Evolutionary conservation across 2,888 invertebrate species (phyloP).

Genomic region (Lampropteryx suffumata): DNA sequence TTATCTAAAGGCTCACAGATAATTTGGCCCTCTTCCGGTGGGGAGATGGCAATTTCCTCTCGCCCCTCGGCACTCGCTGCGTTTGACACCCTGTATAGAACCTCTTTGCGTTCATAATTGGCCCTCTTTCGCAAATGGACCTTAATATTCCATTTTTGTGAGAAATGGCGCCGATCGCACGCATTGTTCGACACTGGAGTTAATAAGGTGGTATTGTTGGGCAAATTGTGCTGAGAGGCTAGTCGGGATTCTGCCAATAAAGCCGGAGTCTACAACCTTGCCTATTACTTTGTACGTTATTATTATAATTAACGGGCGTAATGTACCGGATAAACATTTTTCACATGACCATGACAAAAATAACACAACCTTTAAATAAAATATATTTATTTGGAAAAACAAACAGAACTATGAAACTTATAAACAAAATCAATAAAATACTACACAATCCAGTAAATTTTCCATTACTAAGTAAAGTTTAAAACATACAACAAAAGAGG

Average conservation of each 20-base stretch:
- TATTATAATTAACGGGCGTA: too few species aligned
- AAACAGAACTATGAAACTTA: too few species aligned
- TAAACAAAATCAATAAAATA: too few species aligned
- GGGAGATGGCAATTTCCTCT: conserved; percentile 64
- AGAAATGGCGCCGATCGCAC: conserved; percentile 27
- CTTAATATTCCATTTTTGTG: conserved; percentile 39
- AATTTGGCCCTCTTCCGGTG: conserved; percentile 61
- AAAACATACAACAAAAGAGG: too few species aligned
- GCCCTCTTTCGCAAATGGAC: conserved; percentile 36
- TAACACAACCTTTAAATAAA: too few species aligned
- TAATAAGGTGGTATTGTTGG: conserved; percentile 28
- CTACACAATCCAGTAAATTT: too few species aligned
- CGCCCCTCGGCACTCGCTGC: conserved; percentile 41
- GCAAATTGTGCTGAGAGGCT: conserved; percentile 2
- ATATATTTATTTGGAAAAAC: too few species aligned
- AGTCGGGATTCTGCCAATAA: neutral
- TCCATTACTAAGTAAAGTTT: too few species aligned
- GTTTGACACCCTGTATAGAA: conserved; percentile 51
- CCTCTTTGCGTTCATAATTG: conserved; percentile 46
- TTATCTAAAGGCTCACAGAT: conserved; percentile 37
- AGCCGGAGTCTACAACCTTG: too few species aligned
- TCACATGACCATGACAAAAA: too few species aligned
- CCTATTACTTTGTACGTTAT: too few species aligned
- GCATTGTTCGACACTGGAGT: conserved; percentile 22
- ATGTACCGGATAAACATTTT: too few species aligned